These are phyloP conservation scores for Pachymerium ferrugineum DNA, from an alignment of 2,888 invertebrate species.

Conservation along the genomic window DNA sequence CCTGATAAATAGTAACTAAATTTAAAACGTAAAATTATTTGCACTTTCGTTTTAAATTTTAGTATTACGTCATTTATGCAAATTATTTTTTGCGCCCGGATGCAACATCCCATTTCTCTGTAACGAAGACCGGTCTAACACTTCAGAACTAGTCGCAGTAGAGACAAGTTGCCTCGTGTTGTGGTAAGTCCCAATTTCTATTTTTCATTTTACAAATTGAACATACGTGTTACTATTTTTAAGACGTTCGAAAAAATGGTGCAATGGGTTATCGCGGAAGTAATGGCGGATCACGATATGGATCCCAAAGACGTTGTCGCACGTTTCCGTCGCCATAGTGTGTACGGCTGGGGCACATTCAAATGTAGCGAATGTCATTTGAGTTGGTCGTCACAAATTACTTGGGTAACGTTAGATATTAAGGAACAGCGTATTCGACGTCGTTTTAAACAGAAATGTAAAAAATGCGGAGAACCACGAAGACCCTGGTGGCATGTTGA, in stretches of 20 bases:
- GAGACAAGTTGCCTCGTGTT: no score
- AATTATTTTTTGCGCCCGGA: no score
- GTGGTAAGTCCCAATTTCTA: no score
- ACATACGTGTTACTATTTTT: no score
- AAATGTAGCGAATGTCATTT: constrained; percentile 15
- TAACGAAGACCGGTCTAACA: no score
- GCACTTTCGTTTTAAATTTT: background rate
- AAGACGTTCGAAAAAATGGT: no score
- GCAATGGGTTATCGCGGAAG: constrained; percentile 28
- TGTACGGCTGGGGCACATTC: constrained; percentile 30
- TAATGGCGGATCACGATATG: constrained; percentile 26
- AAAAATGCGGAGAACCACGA: constrained; percentile 26
- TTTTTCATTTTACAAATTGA: no score
- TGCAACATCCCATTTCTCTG: no score
- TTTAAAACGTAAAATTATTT: background rate
- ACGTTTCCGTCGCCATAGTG: constrained; percentile 27
- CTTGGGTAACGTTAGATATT: constrained; percentile 29
- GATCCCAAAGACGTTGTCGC: background rate
- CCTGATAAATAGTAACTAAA: background rate
- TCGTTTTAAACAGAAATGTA: constrained; percentile 30
- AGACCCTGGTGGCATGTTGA: constrained; percentile 30
- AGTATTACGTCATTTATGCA: background rate
- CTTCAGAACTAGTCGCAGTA: no score
- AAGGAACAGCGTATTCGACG: constrained; percentile 30
- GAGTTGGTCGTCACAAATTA: constrained; percentile 30